Evolutionary conservation across 2,113 vertebrate genomes (phyloP).

Genomic region (Sturnus vulgaris): DNA sequence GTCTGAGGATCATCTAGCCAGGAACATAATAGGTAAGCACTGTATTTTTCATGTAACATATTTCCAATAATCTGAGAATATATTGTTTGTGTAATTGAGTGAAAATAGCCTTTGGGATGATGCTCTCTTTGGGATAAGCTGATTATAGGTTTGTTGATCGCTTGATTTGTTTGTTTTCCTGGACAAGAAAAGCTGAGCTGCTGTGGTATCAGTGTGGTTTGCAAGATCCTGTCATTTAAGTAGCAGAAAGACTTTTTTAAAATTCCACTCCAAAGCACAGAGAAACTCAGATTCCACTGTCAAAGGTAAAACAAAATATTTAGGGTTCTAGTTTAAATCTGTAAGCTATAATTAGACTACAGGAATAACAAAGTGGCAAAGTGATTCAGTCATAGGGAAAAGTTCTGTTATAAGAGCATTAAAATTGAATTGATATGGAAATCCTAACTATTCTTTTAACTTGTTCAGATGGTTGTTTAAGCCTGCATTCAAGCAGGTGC

Average conservation of each 20-base stretch:
- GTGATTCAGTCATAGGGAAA: neutral
- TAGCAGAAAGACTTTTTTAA: neutral
- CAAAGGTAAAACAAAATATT: constrained; percentile 3
- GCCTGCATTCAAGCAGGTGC: neutral
- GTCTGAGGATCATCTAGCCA: constrained; percentile 2
- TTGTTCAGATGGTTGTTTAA: neutral
- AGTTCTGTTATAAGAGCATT: neutral
- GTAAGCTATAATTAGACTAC: neutral
- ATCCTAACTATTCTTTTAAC: neutral
- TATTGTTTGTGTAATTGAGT: neutral
- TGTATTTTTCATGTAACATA: neutral
- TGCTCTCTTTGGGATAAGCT: constrained; percentile 18
- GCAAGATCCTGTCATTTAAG: neutral
- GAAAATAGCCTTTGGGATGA: neutral
- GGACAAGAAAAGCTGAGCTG: neutral
- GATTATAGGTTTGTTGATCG: neutral
- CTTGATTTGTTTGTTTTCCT: constrained; percentile 25
- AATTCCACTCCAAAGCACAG: neutral
- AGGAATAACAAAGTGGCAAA: neutral
- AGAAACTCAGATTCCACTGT: neutral
- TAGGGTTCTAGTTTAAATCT: neutral
- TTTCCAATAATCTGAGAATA: neutral
- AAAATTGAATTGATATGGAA: neutral
- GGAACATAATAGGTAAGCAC: constrained; percentile 43
- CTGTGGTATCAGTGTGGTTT: neutral